Base-by-base conservation (phyloP, 1,140 invertebrate species). In the Phthorimaea operculella region DNA sequence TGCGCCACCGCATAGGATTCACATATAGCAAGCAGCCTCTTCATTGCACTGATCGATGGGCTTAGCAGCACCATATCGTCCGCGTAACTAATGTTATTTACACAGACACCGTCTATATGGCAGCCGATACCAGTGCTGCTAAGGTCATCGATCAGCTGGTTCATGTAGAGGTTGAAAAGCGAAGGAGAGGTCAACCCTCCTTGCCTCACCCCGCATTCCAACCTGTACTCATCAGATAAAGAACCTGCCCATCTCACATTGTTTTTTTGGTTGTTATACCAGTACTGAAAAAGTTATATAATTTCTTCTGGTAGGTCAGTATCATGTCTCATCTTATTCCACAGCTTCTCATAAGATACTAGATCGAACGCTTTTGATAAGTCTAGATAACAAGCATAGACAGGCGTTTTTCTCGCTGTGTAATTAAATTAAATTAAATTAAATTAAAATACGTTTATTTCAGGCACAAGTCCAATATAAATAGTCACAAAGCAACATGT, bases 171-270 rank as follows among this genome's bases (percentile, higher is more conserved):
- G 21, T 28, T 50, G 21, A 50, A 50, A 33, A 50, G 48, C 21
- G 10, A 28, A 10, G 48, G 48, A 11, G 48, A 50, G 48, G 18
- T 50, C 18, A 50, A 14, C 48, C 50, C 44, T 14, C 56, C 56
- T 50, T 58, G 56, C 16, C 45, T 52, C 42, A 58, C 56, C 14
- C 51, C 51, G 18, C 56, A 51, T 14, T 51, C 48, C 48, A 57
- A 51, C 16, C 28, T 28, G 11, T 51, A 57, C 14, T 8, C 16
- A 4, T 51, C 48, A 12, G 55, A 57, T 14, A 10, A 1, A n/a
- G 49, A 12, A 51, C 21, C 21, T 33, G 17, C 50, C 49, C 48
- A 57, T 33, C 49, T 34, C 7, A 57, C 49, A 42, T 15, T n/a
- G 36, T 57, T 51, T 12, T 12, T 44, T 14, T 57, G 55, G n/a